Percentiles rank a stretch among this genome's conserved stretches.
Conservation (phyloP, 2,888 invertebrate genomes). For the Ectobius pallidus region DNA sequence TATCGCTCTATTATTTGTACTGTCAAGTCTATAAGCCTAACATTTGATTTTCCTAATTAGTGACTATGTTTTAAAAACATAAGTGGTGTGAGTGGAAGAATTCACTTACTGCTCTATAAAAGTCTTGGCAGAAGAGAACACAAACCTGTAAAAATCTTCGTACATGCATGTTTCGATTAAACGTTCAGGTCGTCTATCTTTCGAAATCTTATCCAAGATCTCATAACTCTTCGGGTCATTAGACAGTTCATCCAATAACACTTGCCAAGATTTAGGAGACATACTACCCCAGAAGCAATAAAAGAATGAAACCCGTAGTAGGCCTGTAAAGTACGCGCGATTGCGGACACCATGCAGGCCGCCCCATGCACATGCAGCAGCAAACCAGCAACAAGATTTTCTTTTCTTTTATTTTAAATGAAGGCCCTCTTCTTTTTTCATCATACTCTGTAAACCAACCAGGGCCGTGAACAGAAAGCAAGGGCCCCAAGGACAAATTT, state of each 20-base stretch:
- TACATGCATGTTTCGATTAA: not conserved
- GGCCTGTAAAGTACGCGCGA: too few relatives aligned
- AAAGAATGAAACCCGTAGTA: too few relatives aligned
- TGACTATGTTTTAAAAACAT: not conserved
- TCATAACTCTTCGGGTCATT: constrained; percentile 7
- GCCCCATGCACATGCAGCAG: too few relatives aligned
- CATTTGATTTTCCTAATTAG: not conserved
- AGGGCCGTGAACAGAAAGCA: too few relatives aligned
- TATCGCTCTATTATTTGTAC: not conserved
- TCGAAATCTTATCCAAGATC: not conserved
- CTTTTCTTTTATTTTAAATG: too few relatives aligned
- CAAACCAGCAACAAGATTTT: too few relatives aligned
- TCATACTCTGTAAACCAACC: too few relatives aligned
- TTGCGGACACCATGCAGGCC: too few relatives aligned
- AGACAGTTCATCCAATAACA: constrained; percentile 34
- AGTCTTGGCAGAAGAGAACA: not conserved
- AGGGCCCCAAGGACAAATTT: too few relatives aligned
- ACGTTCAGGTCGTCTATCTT: not conserved
- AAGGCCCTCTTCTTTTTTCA: too few relatives aligned
- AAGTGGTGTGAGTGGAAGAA: not conserved
- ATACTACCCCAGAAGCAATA: too few relatives aligned
- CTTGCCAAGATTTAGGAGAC: constrained; percentile 34
- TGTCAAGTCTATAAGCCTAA: not conserved
- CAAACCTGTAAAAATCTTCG: constrained; percentile 1
- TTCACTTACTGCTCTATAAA: not conserved